Evolutionary conservation across 2,113 vertebrate species (phyloP), one percentile per base, ranked within the genome.

Genomic region (Chrysochloris asiatica): DNA sequence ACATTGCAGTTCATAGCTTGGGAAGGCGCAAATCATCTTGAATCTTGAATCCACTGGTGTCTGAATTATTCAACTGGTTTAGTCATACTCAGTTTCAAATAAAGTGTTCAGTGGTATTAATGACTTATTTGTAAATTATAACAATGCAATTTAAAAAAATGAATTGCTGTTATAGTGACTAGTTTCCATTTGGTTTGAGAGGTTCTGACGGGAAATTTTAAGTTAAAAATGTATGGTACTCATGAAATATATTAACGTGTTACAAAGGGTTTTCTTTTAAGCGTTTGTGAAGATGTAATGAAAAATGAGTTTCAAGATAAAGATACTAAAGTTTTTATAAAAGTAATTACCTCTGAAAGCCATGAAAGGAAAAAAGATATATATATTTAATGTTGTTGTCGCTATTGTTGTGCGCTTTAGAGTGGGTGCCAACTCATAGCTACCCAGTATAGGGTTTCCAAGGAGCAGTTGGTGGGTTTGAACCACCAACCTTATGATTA

Each of bases 41-140:
- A 90, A 78, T 90, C 75, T 88, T 93, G 69, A 90, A 94, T 41
- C 63, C 36, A 63, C 79, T 92, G 88, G 75, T 88, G n/a, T 45
- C 78, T 96, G 79, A 94, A 88, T 96, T 93, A 90, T 92, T 94
- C 26, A 93, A 48, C 33, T 95, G 71, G 38, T 63, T 88, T 88
- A 90, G 75, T 41, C 83, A 82, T 90, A 86, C 69, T 92, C 38
- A 76, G 6, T 95, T 96, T 92, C 86, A 93, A 86, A 78, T 91
- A 84, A 79, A 94, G 48, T 76, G 69, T 73, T 90, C 45, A 85
- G 36, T 43, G 33, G 33, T 92, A 14, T 88, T 94, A 81, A 79
- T 63, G 54, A 83, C 63, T 80, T 63, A 67, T 83, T 83, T 95
- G 69, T 91, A 86, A 80, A 63, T n/a, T n/a, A 56, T 71, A 50